Percentiles rank a stretch among this genome's conserved stretches.
These are phyloP conservation scores for cattle (Bos taurus) DNA, from an alignment of 2,113 vertebrate species.

Conservation along the genomic window ARS-UCD2.0 NC_037349.1:4124001-4124500, in stretches of 20 bases:
- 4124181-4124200: background rate
- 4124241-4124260: background rate
- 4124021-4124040: rapidly evolving
- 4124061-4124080: background rate
- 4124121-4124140: background rate
- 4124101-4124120: background rate
- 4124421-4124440: background rate
- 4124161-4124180: background rate
- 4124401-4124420: background rate
- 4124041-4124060: background rate
- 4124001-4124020: background rate
- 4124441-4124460: background rate
- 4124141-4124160: background rate
- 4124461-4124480: background rate
- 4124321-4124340: background rate
- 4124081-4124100: background rate
- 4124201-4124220: background rate
- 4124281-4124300: background rate
- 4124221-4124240: background rate
- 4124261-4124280: background rate
- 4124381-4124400: background rate
- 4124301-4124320: background rate
- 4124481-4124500: background rate
- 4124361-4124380: background rate
- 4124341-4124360: background rate